These are phyloP conservation scores for Tetragonula clypearis DNA, from an alignment of 1,140 invertebrate species.

Conservation along the genomic window DNA sequence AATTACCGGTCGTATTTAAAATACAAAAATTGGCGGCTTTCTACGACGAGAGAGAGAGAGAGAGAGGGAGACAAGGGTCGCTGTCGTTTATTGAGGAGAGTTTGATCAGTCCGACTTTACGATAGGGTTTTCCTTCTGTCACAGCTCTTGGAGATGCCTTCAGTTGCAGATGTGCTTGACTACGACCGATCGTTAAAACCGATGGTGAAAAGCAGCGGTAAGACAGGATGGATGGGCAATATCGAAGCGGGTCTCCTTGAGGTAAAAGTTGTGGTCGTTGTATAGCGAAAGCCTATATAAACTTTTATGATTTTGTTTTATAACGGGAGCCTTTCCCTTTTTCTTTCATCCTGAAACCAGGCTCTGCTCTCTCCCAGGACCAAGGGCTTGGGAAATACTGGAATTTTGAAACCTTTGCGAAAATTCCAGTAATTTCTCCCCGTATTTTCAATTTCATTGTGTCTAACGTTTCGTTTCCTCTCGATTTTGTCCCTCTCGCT, in stretches of 20 bases:
- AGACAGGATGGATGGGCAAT: too few species aligned
- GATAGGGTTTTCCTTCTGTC: conserved; percentile 63
- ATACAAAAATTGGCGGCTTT: too few species aligned
- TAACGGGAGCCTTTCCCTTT: conserved; percentile 28
- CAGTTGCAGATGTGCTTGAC: too few species aligned
- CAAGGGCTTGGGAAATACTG: too few species aligned
- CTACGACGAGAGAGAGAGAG: neutral
- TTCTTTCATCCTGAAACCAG: neutral
- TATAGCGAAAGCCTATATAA: conserved; percentile 58
- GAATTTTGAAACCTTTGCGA: neutral
- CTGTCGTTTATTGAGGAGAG: conserved; percentile 41
- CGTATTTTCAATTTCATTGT: too few species aligned
- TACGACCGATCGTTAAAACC: too few species aligned
- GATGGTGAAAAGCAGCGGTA: too few species aligned
- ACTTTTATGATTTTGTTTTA: conserved; percentile 68
- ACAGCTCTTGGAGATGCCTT: too few species aligned
- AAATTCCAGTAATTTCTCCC: neutral
- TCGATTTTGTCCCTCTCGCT: too few species aligned
- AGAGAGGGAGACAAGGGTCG: neutral
- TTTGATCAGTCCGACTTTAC: conserved; percentile 71
- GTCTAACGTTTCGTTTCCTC: too few species aligned
- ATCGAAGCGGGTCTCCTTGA: conserved; percentile 20
- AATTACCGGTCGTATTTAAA: too few species aligned
- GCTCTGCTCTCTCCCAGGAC: too few species aligned
- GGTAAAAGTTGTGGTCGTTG: conserved; percentile 70